Evolutionary conservation across 2,888 invertebrate species (phyloP), one percentile per base, ranked within the genome.

Genomic region (Epiblema foenella): DNA sequence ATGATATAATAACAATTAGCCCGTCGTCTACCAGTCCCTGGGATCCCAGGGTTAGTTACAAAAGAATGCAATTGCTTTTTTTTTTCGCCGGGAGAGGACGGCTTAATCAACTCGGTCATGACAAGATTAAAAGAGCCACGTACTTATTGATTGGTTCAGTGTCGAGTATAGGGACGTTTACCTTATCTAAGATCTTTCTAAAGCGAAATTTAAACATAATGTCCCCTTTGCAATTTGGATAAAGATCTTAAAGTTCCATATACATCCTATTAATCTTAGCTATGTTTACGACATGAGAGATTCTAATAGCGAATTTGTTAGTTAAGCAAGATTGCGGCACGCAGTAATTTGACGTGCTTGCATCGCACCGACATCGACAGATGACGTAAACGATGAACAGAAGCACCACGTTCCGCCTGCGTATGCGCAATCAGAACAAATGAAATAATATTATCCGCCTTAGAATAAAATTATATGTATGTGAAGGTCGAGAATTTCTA

Each of bases 361-460:
- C 81, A 77, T 79, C 76, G 73, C 73, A 77, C 69, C 76, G 73
- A 76, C 77, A 71, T 69, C 76, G 73, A 76, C 77, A 71, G 75
- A 76, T 78, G 82, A 79, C 78, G 79, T 78, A 81, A 81, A 81
- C 81, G 77, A 79, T 79, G 74, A 77, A 79, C 78, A 79, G 78
- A 81, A 80, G 79, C 79, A 78, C 77, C 75, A 69, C 67, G 75
- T 75, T 74, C 69, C 67, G 74, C 77, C 75, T 74, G 77, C 77
- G 76, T 77, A 75, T 74, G 76, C 77, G 77, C 78, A 79, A 78
- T 71, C 68, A 69, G 72, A 66, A 73, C 71, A 73, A 72, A 76
- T 75, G 69, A 71, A 73, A 76, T 75, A 29, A 49, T 42, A 39
- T 39, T 73, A 72, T 29, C n/a, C n/a, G n/a, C n/a, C n/a, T n/a